Conservation (phyloP, 2,888 invertebrate species). For the Drosophila infuscata region DNA sequence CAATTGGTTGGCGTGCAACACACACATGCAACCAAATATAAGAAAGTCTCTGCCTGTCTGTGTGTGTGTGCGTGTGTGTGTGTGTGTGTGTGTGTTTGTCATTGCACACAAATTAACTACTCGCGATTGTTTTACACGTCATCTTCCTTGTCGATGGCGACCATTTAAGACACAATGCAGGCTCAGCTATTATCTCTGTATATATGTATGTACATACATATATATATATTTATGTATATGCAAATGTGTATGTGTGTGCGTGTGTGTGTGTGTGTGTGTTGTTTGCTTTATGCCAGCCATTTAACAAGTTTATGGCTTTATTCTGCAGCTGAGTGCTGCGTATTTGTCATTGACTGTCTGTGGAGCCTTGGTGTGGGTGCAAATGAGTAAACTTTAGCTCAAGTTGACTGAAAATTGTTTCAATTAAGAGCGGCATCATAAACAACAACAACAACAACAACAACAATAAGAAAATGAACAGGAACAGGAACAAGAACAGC, state of each 20-base stretch:
- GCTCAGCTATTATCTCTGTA: slow-evolving; percentile 24
- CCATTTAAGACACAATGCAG: slow-evolving; percentile 52
- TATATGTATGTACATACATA: not conserved
- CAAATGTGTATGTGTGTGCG: not conserved
- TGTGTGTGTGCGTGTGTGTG: slow-evolving; percentile 23
- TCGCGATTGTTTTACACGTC: slow-evolving; percentile 71
- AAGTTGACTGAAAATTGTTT: slow-evolving; percentile 70
- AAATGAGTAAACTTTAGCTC: slow-evolving; percentile 57
- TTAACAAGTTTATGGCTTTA: slow-evolving; percentile 68
- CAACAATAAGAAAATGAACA: slow-evolving; percentile 14
- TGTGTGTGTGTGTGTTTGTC: slow-evolving; percentile 23
- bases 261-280: slow-evolving; percentile 23
- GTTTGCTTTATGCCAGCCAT: slow-evolving; percentile 58
- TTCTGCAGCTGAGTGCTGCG: slow-evolving; percentile 62
- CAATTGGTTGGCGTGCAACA: slow-evolving; percentile 40
- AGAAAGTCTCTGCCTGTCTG: not conserved
- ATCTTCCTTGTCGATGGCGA: slow-evolving; percentile 31
- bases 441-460: slow-evolving; percentile 29
- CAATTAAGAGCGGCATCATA: slow-evolving; percentile 66
- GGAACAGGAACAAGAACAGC: slow-evolving; percentile 7
- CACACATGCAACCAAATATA: slow-evolving; percentile 30
- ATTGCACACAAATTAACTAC: slow-evolving; percentile 67
- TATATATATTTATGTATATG: not conserved
- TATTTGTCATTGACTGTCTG: slow-evolving; percentile 40
- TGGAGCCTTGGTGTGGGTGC: slow-evolving; percentile 29